Evolutionary conservation across 2,888 invertebrate genomes (phyloP).

Genomic region (Cenopis cana): DNA sequence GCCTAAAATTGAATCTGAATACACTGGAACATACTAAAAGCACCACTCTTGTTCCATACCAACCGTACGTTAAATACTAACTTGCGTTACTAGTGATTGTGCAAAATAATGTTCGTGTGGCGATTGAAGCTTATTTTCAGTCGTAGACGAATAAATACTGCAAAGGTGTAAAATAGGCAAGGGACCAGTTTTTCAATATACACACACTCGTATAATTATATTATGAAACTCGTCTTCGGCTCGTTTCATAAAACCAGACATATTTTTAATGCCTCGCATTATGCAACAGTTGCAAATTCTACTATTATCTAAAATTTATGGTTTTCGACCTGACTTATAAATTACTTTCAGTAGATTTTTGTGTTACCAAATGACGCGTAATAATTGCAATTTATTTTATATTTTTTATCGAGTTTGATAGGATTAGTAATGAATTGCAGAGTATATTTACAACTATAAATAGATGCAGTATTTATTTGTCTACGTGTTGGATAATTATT

Average conservation of each 20-base stretch:
- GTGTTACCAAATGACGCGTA: too few relatives aligned
- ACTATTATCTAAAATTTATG: too few relatives aligned
- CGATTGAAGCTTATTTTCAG: constrained; percentile 23
- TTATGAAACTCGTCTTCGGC: too few relatives aligned
- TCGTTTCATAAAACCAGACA: too few relatives aligned
- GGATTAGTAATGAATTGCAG: not conserved
- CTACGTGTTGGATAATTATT: constrained; percentile 22
- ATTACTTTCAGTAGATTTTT: too few relatives aligned
- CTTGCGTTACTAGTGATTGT: constrained; percentile 35
- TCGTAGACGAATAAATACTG: constrained; percentile 27
- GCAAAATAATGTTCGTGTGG: constrained; percentile 33
- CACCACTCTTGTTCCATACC: constrained; percentile 47
- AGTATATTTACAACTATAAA: not conserved
- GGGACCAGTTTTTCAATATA: too few relatives aligned
- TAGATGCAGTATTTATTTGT: constrained; percentile 26
- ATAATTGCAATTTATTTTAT: not conserved
- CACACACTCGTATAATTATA: too few relatives aligned
- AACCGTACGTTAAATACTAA: constrained; percentile 42
- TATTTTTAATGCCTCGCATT: too few relatives aligned
- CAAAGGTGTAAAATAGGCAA: not conserved
- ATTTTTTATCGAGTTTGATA: not conserved
- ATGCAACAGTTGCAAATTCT: too few relatives aligned
- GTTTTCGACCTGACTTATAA: too few relatives aligned
- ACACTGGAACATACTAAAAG: constrained; percentile 4
- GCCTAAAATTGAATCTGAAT: constrained; percentile 6